These are phyloP conservation scores for Archivesica marissinica DNA, from an alignment of 1,140 invertebrate genomes.

Conservation along the genomic window DNA sequence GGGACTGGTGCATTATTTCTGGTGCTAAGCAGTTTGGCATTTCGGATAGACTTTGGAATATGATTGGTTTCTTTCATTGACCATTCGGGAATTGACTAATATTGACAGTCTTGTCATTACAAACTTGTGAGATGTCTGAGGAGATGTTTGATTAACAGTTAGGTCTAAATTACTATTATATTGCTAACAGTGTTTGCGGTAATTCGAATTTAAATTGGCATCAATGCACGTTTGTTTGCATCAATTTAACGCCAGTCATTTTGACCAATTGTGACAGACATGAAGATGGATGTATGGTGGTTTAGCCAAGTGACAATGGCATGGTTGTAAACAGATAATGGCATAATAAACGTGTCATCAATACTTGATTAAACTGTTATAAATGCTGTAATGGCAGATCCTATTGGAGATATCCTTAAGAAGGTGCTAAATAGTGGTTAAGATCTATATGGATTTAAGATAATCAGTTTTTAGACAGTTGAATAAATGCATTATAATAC, in stretches of 20 bases:
- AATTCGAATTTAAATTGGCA: constrained; percentile 17
- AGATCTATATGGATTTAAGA: too few relatives aligned
- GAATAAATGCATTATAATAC: too few relatives aligned
- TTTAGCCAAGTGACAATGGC: background rate
- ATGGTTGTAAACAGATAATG: constrained; percentile 40
- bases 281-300: background rate
- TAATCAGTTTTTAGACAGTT: too few relatives aligned
- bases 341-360: constrained; percentile 52
- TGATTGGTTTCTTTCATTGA: background rate
- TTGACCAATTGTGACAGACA: background rate
- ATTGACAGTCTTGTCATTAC: too few relatives aligned
- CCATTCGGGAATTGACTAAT: too few relatives aligned
- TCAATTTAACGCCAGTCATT: background rate
- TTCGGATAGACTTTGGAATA: too few relatives aligned
- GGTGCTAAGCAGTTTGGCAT: too few relatives aligned
- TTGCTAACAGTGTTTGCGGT: background rate
- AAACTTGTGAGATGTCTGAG: background rate
- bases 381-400: background rate
- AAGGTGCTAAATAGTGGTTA: too few relatives aligned
- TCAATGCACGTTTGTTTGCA: background rate
- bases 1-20: too few relatives aligned
- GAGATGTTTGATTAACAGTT: constrained; percentile 1
- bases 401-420: too few relatives aligned
- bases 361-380: constrained; percentile 6
- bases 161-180: constrained; percentile 2